Evolutionary conservation across 2,113 vertebrate species (phyloP), one percentile per base, ranked within the genome.

Genomic region (Aix galericulata): DNA sequence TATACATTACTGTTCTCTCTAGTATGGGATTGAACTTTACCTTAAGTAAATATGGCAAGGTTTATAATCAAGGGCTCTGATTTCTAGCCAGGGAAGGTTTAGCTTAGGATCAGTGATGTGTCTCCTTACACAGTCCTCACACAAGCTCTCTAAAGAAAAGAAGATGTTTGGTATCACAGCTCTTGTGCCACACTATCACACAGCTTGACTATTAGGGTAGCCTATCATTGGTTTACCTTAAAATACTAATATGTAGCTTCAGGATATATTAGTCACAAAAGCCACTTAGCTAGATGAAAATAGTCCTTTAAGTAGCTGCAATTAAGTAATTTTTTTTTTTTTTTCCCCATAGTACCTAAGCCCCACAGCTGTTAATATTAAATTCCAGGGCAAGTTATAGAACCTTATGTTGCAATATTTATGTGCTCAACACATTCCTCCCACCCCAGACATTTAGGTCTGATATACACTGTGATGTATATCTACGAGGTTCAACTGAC

Each of bases 1-100:
- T 1, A 48, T 6, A 18, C 0, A 0, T n/a, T 60, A 34, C 50
- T n/a, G 2, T 8, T 77, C 26, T 82, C 26, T 64, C 59, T 55
- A 15, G 21, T 53, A 8, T 13, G 50, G 7, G 9, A 7, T 11
- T 81, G 53, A 87, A 77, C 38, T 85, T 91, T 21, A 64, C 21
- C 74, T 46, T 17, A 38, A 60, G 31, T 44, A 56, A 40, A 68
- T 26, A n/a, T 73, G 67, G 29, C 67, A 91, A 95, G 44, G 40
- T 73, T 96, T 73, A 27, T 18, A 95, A 44, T 36, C 48, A 90
- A 89, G 25, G 27, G 63, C 36, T 21, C 42, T 16, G 5, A 16
- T 56, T 82, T 11, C 55, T 40, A 76, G 13, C 3, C 23, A 66
- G 31, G 42, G 44, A 79, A 77, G 25, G 8, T 44, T 91, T 86